Base-by-base conservation (phyloP, 2,113 vertebrate genomes). In the Corapipo altera region DNA sequence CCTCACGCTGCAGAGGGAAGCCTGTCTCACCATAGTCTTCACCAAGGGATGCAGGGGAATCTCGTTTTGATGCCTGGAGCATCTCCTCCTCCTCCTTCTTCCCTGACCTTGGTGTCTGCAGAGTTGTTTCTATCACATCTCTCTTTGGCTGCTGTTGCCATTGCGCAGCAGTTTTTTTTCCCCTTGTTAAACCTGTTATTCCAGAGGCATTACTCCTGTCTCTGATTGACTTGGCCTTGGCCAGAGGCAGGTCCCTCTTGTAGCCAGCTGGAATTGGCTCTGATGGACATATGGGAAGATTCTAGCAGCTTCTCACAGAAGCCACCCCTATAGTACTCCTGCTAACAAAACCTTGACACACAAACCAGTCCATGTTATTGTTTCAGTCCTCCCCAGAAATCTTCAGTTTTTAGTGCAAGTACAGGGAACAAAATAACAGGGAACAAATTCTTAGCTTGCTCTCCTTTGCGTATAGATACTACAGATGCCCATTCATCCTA, bases 281-380 rank as follows among this genome's bases (percentile, higher is more conserved):
- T 26, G 19, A 30, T 12, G 27, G 48, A 67, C 26, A 43, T 0
- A 30, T 6, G 24, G 15, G 12, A 66, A n/a, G 43, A 10, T 12
- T 48, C 24, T 41, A 21, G 43, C 6, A 67, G 43, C 24, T 51
- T 58, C 52, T 58, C 26, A 43, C 12, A 49, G 21, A 76, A 67
- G 35, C 15, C 20, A 24, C 18, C 5, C 30, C 12, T 66, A 18
- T 10, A 44, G 64, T 3, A 2, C 8, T 4, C 3, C 26, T 1
- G 1, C 13, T 52, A 77, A 44, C 7, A 69, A 52, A 59, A 37
- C 17, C 33, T 44, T 27, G 33, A 51, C 14, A 52, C 8, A 37
- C 17, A 46, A 77, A 28, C 9, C 37, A 61, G 44, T 21, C 37
- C 13, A 62, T 4, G 4, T 11, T 64, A 82, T 8, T 41, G 21